Conservation (phyloP, 2,797 vertebrate genomes). For the Todus mexicanus region DNA sequence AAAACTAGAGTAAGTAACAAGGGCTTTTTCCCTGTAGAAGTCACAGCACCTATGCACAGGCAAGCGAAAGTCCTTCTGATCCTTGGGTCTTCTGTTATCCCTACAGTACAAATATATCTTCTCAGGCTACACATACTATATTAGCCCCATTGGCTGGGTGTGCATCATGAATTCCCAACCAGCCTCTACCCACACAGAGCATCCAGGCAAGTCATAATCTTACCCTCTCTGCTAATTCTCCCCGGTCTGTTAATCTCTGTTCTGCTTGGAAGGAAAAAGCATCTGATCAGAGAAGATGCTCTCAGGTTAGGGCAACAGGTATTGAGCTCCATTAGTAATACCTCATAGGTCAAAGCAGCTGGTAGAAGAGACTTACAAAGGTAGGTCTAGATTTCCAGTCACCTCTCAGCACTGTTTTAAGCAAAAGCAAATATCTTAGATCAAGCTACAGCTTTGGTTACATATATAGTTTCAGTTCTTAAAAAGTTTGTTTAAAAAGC, state of each 20-base stretch:
- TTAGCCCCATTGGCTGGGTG: background rate
- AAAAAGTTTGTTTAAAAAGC: background rate
- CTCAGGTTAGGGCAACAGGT: background rate
- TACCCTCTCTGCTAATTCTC: background rate
- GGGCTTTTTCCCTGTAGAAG: background rate
- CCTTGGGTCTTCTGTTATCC: background rate
- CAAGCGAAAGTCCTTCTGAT: background rate
- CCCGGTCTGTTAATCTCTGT: background rate
- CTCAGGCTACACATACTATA: accelerated
- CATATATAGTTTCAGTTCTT: background rate
- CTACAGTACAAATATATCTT: background rate
- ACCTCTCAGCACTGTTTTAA: background rate
- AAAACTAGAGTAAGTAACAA: background rate
- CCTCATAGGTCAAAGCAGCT: background rate
- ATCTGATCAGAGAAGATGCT: background rate
- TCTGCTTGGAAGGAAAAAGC: background rate
- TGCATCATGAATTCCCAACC: background rate
- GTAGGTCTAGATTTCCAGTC: background rate
- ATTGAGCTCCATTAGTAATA: background rate
- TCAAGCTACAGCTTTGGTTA: background rate
- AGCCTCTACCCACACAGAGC: background rate
- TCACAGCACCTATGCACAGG: background rate
- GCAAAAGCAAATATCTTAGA: background rate
- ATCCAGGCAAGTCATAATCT: background rate
- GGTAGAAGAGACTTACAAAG: background rate